Percentiles rank a stretch among this genome's conserved stretches.
Evolutionary conservation across 2,888 invertebrate genomes (phyloP).

Genomic region (Neoitamus cyanurus): DNA sequence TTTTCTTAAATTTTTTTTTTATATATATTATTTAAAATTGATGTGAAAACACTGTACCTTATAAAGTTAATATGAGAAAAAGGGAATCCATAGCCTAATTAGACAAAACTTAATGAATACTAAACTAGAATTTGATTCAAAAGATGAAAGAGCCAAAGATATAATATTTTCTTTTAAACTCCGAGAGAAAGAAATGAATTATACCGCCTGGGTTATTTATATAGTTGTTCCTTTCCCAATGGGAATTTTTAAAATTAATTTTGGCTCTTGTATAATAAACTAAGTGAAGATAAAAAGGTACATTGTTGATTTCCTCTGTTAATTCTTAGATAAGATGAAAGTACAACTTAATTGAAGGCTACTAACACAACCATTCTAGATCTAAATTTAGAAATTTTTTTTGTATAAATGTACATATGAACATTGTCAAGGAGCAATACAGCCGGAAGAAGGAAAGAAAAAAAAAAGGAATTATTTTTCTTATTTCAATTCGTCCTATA

Average conservation of each 20-base stretch:
- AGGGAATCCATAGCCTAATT: slow-evolving; percentile 33
- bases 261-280: slow-evolving; percentile 38
- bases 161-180: slow-evolving; percentile 39
- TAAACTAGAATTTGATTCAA: slow-evolving; percentile 13
- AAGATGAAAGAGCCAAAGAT: slow-evolving; percentile 4
- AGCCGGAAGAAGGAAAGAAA: slow-evolving; percentile 6
- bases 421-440: slow-evolving; percentile 33
- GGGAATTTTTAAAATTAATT: slow-evolving; percentile 37
- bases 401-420: slow-evolving; percentile 45
- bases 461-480: too few relatives aligned
- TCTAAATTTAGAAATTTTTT: slow-evolving; percentile 43
- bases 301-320: slow-evolving; percentile 44
- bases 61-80: slow-evolving; percentile 39
- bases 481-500: too few relatives aligned
- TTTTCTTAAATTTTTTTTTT: too few relatives aligned
- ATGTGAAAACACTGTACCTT: slow-evolving; percentile 37
- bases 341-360: slow-evolving; percentile 35
- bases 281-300: slow-evolving; percentile 33
- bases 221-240: slow-evolving; percentile 42
- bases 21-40: slow-evolving; percentile 31
- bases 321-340: slow-evolving; percentile 42
- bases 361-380: slow-evolving; percentile 39
- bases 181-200: slow-evolving; percentile 33
- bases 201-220: slow-evolving; percentile 39
- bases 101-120: slow-evolving; percentile 16